phyloP scores from a whole-genome alignment of 2,797 vertebrate genomes.

The Periparus ater region DNA sequence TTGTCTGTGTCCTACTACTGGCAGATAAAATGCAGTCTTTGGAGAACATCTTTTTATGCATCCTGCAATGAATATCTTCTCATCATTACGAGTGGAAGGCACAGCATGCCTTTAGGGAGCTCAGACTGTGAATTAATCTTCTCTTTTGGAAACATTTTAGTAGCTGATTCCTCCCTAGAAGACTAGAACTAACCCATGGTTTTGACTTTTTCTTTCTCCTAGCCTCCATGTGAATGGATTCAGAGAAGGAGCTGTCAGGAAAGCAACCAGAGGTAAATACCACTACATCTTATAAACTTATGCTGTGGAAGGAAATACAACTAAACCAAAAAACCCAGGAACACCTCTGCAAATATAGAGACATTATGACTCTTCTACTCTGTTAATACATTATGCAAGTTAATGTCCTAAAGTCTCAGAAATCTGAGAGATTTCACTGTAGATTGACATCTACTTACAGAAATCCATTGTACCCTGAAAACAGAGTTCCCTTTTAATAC shows the following conservation, averaged over 20 bases:
- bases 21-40: slow-evolving; percentile 33
- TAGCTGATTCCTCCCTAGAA: background rate
- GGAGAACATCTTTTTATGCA: slow-evolving; percentile 36
- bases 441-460: background rate
- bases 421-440: background rate
- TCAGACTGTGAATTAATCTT: slow-evolving; percentile 14
- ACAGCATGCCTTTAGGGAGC: background rate
- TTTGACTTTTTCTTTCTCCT: background rate
- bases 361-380: background rate
- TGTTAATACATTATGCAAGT: background rate
- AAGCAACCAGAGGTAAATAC: background rate
- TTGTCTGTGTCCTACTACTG: background rate
- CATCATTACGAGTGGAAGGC: background rate
- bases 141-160: slow-evolving; percentile 16
- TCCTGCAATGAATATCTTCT: background rate
- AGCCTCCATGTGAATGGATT: background rate
- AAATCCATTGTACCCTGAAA: background rate
- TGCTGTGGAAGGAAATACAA: background rate
- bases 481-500: background rate
- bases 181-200: background rate
- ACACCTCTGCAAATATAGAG: background rate
- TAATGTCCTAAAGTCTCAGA: background rate
- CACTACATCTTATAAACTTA: background rate
- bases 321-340: background rate
- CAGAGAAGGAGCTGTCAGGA: background rate